Evolutionary conservation across 1,140 invertebrate species (phyloP).

Genomic region (Mamestra configurata): DNA sequence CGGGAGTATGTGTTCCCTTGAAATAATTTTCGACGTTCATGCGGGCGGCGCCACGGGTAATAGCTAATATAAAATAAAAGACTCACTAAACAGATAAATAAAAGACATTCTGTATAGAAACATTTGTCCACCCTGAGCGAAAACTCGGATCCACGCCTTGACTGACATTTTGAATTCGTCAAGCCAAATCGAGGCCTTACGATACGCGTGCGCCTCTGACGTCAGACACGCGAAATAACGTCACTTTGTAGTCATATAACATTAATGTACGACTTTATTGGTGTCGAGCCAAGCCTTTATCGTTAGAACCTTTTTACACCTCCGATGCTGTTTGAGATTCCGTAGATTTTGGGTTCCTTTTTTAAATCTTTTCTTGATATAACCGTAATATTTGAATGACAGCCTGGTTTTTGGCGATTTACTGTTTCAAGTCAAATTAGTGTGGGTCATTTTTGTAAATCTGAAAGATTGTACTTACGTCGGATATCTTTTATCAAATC

Average conservation of each 20-base stretch:
- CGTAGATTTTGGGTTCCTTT: not conserved
- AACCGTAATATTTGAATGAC: not conserved
- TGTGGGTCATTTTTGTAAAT: too few relatives aligned
- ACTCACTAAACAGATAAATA: too few relatives aligned
- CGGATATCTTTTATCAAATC: too few relatives aligned
- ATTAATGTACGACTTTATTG: constrained; percentile 27
- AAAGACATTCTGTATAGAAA: too few relatives aligned
- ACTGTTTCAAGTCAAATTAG: too few relatives aligned
- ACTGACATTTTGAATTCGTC: not conserved
- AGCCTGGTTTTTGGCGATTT: too few relatives aligned
- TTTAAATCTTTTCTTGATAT: not conserved
- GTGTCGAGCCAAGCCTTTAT: constrained; percentile 29
- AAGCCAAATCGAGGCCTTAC: not conserved
- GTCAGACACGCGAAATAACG: constrained; percentile 34
- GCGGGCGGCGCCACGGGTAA: too few relatives aligned
- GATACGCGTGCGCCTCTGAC: constrained; percentile 14
- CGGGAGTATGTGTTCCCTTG: too few relatives aligned
- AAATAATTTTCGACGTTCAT: too few relatives aligned
- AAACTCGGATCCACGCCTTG: not conserved
- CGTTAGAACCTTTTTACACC: constrained; percentile 32
- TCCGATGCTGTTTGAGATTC: not conserved
- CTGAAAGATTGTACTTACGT: too few relatives aligned
- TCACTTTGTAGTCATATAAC: constrained; percentile 33
- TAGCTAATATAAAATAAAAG: too few relatives aligned
- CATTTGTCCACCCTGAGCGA: too few relatives aligned